Evolutionary conservation across 1,140 invertebrate genomes (phyloP).

Genomic region (Ctenoplectra terminalis): DNA sequence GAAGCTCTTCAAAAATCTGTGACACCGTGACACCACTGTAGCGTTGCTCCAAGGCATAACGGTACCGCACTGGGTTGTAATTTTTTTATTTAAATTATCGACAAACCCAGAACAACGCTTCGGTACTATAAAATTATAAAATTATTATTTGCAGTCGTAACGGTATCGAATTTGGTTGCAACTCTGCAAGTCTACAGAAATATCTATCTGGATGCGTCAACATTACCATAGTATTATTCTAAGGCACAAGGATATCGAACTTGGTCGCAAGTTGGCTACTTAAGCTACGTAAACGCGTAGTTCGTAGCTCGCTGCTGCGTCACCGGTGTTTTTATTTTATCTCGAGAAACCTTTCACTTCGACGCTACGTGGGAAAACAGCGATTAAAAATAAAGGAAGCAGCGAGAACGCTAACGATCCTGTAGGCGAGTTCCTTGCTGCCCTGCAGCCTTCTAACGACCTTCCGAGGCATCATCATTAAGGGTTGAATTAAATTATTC

Average conservation of each 20-base stretch:
- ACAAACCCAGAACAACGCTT: no score
- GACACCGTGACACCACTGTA: no score
- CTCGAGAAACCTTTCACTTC: slow-evolving; percentile 41
- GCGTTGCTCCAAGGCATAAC: no score
- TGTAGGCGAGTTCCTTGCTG: neutral
- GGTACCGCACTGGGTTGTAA: no score
- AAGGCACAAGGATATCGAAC: neutral
- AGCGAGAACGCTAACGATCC: slow-evolving; percentile 24
- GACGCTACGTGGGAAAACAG: slow-evolving; percentile 45
- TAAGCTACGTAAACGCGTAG: slow-evolving; percentile 14
- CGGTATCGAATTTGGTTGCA: no score
- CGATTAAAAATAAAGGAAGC: slow-evolving; percentile 49
- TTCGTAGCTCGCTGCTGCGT: neutral
- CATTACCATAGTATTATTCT: no score
- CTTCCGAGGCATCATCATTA: slow-evolving; percentile 7
- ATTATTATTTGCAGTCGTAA: no score
- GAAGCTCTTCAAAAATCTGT: no score
- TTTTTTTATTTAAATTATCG: no score
- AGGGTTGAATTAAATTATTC: slow-evolving; percentile 34
- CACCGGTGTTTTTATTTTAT: slow-evolving; percentile 20
- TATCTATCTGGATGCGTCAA: no score
- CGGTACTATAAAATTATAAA: no score
- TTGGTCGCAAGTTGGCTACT: neutral
- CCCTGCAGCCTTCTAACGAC: neutral
- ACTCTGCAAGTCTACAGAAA: no score